Evolutionary conservation across 30 jellyfish, hydroid and myxozoan species (phyloP), one percentile per base, ranked within the genome.

Genomic region (Aurelia aurita): DNA sequence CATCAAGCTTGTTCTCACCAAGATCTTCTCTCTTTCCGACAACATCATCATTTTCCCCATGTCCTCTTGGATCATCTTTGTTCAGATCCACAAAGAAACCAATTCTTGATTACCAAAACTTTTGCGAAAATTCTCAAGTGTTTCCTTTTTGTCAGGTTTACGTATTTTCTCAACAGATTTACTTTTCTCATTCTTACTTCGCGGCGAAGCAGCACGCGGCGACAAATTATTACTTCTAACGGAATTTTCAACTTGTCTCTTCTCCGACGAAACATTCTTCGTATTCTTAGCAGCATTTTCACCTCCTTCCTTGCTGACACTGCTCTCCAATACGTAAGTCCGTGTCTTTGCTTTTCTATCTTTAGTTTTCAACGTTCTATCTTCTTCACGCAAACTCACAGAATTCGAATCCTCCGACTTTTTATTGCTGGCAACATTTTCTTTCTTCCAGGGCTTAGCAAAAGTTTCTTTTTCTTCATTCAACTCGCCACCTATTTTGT

Each of bases 21-120:
- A 39, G 15, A 39, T 39, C 51, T 39, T 9, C 15, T 8, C 51
- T 39, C 51, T 9, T 39, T 39, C 51, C 51, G 51, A 4, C 9
- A 39, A 9, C 51, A 39, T 4, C 51, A 8, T 39, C 51, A 39
- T 39, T 39, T 39, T 39, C 51, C 7, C 14, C 67, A 25, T 55
- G 25, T 3, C 23, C 58, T 11, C 18, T 32, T 9, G 47, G 18
- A 19, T 44, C 84, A 16, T 9, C 69, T 16, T 53, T 58, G 16
- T 45, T 29, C 46, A 82, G 20, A 69, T 82, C 91, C 20, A 82
- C 81, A 60, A 82, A 82, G 47, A 82, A 65, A 5, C 91, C 91
- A 34, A 82, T 68, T 47, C 81, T 68, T 82, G 85, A 1, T 43
- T 69, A 22, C 70, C 91, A 55, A 82, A 82, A 58, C 91, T 44